Evolutionary conservation across 2,888 invertebrate species (phyloP), one percentile per base, ranked within the genome.

Genomic region (Tortrix viridana): DNA sequence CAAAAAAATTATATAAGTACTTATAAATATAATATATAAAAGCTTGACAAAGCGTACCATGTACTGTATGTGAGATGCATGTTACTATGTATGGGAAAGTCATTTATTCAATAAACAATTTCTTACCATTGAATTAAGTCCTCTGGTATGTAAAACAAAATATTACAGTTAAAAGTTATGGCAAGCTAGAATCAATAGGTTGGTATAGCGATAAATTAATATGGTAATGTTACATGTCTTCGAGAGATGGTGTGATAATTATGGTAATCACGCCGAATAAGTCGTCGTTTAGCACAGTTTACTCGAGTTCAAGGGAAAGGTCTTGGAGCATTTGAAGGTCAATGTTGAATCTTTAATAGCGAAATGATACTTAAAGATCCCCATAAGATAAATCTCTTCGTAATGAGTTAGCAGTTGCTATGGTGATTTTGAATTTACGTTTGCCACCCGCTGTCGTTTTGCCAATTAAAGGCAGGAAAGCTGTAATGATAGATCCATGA

Each of bases 311-410:
- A 74, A 72, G 71, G 26, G 50, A 44, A 67, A 65, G 58, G 61
- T 70, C 67, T 66, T 63, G 60, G 60, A 66, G 65, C 66, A 80
- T 76, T 79, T 79, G 78, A 82, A 81, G 81, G 80, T 77, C 75
- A 77, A 69, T 64, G 60, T 70, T 67, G 18, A 71, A 74, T 69
- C 65, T 71, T 69, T 67, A 67, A 70, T 60, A 66, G 56, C 69
- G 64, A 73, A 76, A 74, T 71, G 65, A 70, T 67, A 66, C 69
- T 65, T 67, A 71, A 66, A 43, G 52, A 46, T 20, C 23, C 60
- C 20, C 23, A 57, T 65, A 43, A 52, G 7, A 52, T 52, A 53
- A 20, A 41, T 53, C 41, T 53, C 14, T 22, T 41, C 16, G n/a
- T 53, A 41, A 53, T 53, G 41, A 16, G 4, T 16, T 22, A 22